A percentile compares a stretch with the other conserved stretches of the same genome.
Conservation (phyloP, 1,140 invertebrate species). For the Drosophila bipectinata region DNA sequence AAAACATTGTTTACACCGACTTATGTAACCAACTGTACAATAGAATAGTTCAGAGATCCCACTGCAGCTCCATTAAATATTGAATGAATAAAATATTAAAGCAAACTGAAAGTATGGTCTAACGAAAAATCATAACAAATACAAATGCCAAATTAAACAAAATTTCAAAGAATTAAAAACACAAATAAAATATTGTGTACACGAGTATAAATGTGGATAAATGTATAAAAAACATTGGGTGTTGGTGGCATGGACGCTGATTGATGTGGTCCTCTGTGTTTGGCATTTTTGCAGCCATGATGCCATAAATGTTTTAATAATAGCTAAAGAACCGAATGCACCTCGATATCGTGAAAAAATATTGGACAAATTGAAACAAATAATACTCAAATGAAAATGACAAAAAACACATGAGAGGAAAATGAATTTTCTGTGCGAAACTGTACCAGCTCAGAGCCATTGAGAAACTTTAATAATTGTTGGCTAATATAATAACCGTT, state of each 20-base stretch:
- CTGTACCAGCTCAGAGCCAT: background rate
- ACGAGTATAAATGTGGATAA: conserved; percentile 10
- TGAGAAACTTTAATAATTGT: background rate
- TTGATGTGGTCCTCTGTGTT: conserved; percentile 67
- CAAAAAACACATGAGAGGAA: background rate
- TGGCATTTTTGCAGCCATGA: conserved; percentile 55
- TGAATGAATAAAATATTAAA: conserved; percentile 73
- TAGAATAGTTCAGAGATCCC: conserved; percentile 25
- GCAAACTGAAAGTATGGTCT: conserved; percentile 57
- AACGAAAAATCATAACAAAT: conserved; percentile 68
- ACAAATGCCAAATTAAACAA: conserved; percentile 70
- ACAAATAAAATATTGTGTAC: conserved; percentile 20
- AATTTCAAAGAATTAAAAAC: conserved; percentile 49
- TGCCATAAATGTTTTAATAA: conserved; percentile 68
- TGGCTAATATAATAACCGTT: background rate
- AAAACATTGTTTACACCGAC: conserved; percentile 35
- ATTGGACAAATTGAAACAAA: conserved; percentile 18
- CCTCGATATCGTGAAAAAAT: conserved; percentile 19
- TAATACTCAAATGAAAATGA: background rate
- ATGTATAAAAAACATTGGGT: conserved; percentile 43
- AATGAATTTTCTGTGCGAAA: background rate
- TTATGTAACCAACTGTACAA: conserved; percentile 66
- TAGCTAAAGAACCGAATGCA: conserved; percentile 52
- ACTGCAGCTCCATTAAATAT: conserved; percentile 61
- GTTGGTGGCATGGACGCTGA: conserved; percentile 48